phyloP scores from a whole-genome alignment of 1,140 invertebrate species.

The Dendrolimus kikuchii region DNA sequence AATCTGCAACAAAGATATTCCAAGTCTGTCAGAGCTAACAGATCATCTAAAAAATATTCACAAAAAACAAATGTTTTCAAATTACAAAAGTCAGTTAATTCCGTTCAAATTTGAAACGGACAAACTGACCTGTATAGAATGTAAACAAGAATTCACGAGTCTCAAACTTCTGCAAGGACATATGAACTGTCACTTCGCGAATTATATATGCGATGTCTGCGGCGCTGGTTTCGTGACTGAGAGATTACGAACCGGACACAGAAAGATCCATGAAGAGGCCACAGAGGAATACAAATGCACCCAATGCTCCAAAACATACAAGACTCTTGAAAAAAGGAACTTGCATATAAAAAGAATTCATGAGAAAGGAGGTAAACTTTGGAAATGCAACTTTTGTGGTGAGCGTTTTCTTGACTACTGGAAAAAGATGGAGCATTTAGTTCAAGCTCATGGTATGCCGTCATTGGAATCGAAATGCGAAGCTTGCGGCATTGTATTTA shows the following conservation, averaged over 20 bases:
- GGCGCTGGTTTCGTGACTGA: conserved; percentile 54
- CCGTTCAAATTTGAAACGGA: conserved; percentile 12
- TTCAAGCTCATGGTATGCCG: conserved; percentile 39
- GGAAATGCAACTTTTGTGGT: conserved; percentile 36
- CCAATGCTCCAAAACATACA: conserved; percentile 45
- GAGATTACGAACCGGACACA: conserved; percentile 50
- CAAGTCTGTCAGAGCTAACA: conserved; percentile 3
- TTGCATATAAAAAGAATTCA: conserved; percentile 52
- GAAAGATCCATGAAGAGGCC: conserved; percentile 43
- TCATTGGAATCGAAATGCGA: conserved; percentile 37
- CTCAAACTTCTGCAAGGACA: conserved; percentile 15
- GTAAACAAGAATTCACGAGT: conserved; percentile 5
- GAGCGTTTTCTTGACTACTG: conserved; percentile 37
- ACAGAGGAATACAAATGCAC: conserved; percentile 33
- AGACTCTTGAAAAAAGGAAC: conserved; percentile 47
- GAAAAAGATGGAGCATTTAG: conserved; percentile 33
- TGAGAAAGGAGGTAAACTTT: conserved; percentile 38
- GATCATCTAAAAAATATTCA: neutral
- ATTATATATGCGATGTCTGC: conserved; percentile 59
- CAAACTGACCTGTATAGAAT: conserved; percentile 7
- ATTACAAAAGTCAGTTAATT: conserved; percentile 3
- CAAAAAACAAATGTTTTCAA: neutral
- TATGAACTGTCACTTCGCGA: conserved; percentile 27
- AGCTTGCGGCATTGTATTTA: conserved; percentile 38
- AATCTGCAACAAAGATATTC: conserved; percentile 2